These are phyloP conservation scores for Odontamblyopus lacepedii DNA, from an alignment of 2,797 vertebrate species.

Conservation along the genomic window DNA sequence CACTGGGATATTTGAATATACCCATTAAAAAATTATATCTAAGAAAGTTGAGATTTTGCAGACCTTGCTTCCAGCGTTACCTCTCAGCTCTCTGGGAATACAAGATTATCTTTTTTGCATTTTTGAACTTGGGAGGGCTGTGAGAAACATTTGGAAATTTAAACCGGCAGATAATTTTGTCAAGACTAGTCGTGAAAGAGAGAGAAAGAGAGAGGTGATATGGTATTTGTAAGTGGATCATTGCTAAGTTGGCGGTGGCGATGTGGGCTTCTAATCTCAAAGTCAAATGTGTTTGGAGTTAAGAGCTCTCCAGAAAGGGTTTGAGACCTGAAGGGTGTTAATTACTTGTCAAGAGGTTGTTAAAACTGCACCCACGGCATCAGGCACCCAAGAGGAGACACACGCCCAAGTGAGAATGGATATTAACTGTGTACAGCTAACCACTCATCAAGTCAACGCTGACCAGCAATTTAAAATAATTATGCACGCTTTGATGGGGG, in stretches of 20 bases:
- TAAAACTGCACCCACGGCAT: slow-evolving; percentile 66
- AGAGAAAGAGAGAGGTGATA: slow-evolving; percentile 5
- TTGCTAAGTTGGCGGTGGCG: slow-evolving; percentile 40
- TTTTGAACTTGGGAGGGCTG: slow-evolving; percentile 5
- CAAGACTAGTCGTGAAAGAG: slow-evolving; percentile 26
- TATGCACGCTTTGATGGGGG: neutral
- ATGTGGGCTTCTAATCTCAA: slow-evolving; percentile 36
- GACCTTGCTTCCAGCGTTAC: slow-evolving; percentile 6
- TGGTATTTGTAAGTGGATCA: slow-evolving; percentile 30
- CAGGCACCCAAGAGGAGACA: slow-evolving; percentile 10
- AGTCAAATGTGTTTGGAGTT: slow-evolving; percentile 45
- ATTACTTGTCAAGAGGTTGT: slow-evolving; percentile 75
- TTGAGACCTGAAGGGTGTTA: slow-evolving; percentile 66
- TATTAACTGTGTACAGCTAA: slow-evolving; percentile 1
- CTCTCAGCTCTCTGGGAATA: slow-evolving; percentile 9
- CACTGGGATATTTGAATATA: neutral
- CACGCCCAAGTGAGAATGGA: slow-evolving; percentile 7
- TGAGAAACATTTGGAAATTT: slow-evolving; percentile 35
- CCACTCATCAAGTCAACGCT: slow-evolving; percentile 5
- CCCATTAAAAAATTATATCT: slow-evolving; percentile 11
- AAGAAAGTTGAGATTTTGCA: slow-evolving; percentile 14
- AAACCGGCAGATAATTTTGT: slow-evolving; percentile 10
- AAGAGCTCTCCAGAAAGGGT: slow-evolving; percentile 57
- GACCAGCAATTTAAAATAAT: slow-evolving; percentile 9
- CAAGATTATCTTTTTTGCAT: slow-evolving; percentile 18